Evolutionary conservation across 2,797 vertebrate genomes (phyloP), one percentile per base, ranked within the genome.

Genomic region (Melanotaenia trifasciata): DNA sequence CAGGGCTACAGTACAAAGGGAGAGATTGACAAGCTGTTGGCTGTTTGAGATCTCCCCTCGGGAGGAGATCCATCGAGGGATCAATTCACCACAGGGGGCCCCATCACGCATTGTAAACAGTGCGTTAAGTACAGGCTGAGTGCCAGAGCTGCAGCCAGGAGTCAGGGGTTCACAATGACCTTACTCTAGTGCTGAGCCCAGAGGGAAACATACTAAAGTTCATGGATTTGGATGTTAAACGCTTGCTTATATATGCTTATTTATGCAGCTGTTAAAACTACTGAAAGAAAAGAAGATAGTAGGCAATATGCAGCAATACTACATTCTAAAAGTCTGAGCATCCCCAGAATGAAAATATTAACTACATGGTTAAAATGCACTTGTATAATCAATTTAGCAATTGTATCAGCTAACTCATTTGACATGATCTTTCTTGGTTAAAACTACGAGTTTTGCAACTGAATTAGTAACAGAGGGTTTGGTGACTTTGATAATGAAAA

Each of bases 81-180:
- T 93, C 87, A 53, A 93, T 93, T 67, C 81, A 76, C 78, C 77
- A 45, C 82, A 67, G 84, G 90, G 76, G 79, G 80, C 67, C 73
- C 62, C 80, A 89, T 89, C 81, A 70, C 32, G 36, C 72, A 76
- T 70, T 45, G 47, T 87, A 85, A 92, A 92, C 84, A 88, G 57
- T 66, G 67, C 36, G 76, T 87, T 90, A 87, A 88, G 65, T 71
- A 35, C 61, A 74, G 87, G 76, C 81, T 71, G 51, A 45, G 64
- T 77, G 83, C 76, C 80, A 85, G 78, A 57, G 63, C 45, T 0
- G 11, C 0, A n/a, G 73, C 69, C 76, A 30, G 67, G 60, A 81
- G 32, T 60, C 72, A 85, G 45, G 73, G 72, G 83, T 71, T 81
- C 76, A 74, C 12, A n/a, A 56, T 90, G 91, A 91, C 90, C 89